phyloP scores from a whole-genome alignment of 2,113 vertebrate genomes.

The Saccopteryx bilineata region DNA sequence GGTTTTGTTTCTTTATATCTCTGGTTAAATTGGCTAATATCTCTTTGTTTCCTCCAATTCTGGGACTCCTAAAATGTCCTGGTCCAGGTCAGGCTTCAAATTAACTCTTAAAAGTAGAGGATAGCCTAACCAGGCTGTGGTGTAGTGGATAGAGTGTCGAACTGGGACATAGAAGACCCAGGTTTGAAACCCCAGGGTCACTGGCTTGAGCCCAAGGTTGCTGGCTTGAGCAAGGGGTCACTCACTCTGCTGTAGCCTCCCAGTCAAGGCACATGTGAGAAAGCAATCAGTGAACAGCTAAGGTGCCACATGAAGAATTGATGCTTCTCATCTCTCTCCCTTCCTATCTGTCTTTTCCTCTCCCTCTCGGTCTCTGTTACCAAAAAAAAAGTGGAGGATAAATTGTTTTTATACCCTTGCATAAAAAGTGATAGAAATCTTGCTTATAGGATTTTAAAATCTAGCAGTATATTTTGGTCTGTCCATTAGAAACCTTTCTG shows the following conservation, averaged over 20 bases:
- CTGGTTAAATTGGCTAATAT: constrained; percentile 14
- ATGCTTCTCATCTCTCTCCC: too few species aligned
- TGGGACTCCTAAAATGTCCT: constrained; percentile 33
- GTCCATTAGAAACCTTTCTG: background rate
- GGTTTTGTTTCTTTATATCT: background rate
- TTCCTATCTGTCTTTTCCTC: too few species aligned
- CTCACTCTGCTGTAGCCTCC: too few species aligned
- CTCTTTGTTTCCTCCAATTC: constrained; percentile 12
- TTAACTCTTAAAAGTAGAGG: constrained; percentile 49
- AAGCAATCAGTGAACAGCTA: too few species aligned
- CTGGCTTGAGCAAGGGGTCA: too few species aligned
- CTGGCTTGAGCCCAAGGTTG: too few species aligned
- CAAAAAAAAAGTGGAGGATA: background rate
- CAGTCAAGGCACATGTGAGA: too few species aligned
- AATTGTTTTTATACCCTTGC: constrained; percentile 31
- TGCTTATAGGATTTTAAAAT: constrained; percentile 28
- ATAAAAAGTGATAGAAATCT: constrained; percentile 53
- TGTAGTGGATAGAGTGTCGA: too few species aligned
- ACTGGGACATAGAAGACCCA: too few species aligned
- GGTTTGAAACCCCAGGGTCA: too few species aligned
- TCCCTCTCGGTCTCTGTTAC: too few species aligned
- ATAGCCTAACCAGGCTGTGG: background rate
- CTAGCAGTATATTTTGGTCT: constrained; percentile 6
- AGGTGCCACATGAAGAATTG: too few species aligned
- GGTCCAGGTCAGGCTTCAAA: background rate